Base-by-base conservation (phyloP, 2,797 vertebrate genomes). In the Helicolenus hilgendorfi region DNA sequence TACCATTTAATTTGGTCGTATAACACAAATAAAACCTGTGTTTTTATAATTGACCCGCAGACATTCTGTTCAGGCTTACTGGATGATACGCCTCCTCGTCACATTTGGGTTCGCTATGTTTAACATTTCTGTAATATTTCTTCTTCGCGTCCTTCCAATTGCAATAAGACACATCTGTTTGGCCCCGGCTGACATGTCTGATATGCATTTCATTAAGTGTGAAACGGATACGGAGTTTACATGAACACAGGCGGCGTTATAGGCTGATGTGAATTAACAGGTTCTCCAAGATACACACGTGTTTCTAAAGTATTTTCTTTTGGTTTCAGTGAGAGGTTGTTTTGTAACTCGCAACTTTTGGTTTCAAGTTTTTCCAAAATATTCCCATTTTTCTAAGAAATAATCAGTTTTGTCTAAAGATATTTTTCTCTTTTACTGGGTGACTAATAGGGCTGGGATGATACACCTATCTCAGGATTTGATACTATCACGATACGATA, bases 151-250 rank as follows among this genome's bases (percentile, higher is more conserved):
- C 24, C 22, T 56, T 79, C 84, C 83, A 88, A 49, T 69, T 80
- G 60, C 69, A 67, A 67, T 74, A 77, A 58, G 56, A 77, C 76
- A 72, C 68, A 89, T 93, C 77, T 93, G 90, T 90, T 87, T 87
- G 92, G 79, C 75, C 38, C 45, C 4, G 11, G 80, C 36, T 36
- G 67, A 76, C 70, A 18, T 24, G 72, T 81, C 89, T 77, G 41
- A 88, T 75, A 70, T 82, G 75, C 82, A 81, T 72, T 87, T 83
- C 53, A 71, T 60, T 38, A 84, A 36, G 62, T 67, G 78, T 75
- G 80, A 88, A 91, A 84, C 59, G 72, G 76, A 84, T 78, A 67
- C 9, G 33, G 59, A 68, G 69, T 72, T 72, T 69, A 83, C 55
- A 31, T 68, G 63, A 72, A 33, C 3, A 1, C 49, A 15, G 63